Evolutionary conservation across 2,797 vertebrate genomes (phyloP).

Genomic region (Octomys mimax): DNA sequence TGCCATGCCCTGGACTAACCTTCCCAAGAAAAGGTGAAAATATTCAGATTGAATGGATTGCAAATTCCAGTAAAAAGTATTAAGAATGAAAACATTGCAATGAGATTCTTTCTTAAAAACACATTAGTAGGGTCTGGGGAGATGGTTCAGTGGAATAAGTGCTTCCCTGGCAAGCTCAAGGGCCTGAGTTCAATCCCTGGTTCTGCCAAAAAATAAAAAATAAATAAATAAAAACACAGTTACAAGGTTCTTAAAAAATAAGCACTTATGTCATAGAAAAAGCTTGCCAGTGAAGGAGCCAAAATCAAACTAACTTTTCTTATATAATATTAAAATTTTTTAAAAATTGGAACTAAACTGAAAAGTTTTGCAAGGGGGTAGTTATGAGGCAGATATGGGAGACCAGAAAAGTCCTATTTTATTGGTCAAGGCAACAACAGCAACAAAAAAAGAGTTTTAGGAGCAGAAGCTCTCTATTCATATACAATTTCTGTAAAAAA

Average conservation of each 20-base stretch:
- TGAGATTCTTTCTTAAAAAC: neutral
- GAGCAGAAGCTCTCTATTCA: neutral
- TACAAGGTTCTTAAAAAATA: neutral
- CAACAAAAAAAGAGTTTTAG: neutral
- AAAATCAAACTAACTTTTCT: constrained; percentile 10
- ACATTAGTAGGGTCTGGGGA: neutral
- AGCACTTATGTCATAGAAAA: neutral
- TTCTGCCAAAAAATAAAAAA: too few species aligned
- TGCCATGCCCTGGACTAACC: neutral
- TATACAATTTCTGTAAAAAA: neutral
- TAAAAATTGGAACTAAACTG: neutral
- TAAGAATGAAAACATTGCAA: neutral
- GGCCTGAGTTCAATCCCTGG: too few species aligned
- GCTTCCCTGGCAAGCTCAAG: too few species aligned
- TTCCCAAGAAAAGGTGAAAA: neutral
- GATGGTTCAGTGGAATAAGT: too few species aligned
- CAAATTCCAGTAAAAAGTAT: neutral
- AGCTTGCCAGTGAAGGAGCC: neutral
- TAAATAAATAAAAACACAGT: neutral
- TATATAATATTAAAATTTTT: neutral
- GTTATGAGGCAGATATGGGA: neutral
- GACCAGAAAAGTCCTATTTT: neutral
- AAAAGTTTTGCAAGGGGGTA: neutral
- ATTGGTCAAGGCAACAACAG: neutral
- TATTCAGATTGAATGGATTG: neutral